Base-by-base conservation (phyloP, 2,797 vertebrate species). In the Pteronotus mesoamericanus region DNA sequence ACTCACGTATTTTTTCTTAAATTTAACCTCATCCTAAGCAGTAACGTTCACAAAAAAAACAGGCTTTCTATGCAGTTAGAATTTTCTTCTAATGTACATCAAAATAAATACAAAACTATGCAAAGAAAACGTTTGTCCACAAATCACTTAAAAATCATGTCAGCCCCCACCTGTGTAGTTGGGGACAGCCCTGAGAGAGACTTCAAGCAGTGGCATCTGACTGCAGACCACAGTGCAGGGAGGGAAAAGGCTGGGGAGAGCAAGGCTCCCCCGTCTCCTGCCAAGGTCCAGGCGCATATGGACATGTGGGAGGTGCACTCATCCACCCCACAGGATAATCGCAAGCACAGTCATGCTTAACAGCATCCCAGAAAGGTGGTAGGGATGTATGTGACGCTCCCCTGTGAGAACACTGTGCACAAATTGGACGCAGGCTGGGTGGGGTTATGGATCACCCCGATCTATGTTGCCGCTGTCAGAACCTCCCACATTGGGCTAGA, bases 21-120 rank as follows among this genome's bases (percentile, higher is more conserved):
- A 84, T 91, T 93, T 91, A 89, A 48, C 80, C 57, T 89, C 14
- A 86, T 71, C 79, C 34, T 89, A 72, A 77, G 61, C 22, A 87
- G 42, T 61, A 82, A 46, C 42, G 51, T 48, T 75, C 64, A 75
- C 26, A 16, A 42, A 42, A 59, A 93, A 66, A 94, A 57, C 39
- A 71, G 37, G 18, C 39, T 89, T 86, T 83, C 59, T 32, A 3
- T 87, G 44, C 39, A 64, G 71, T 74, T 86, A 44, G 37, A 57
- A 51, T 89, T 89, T 82, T 80, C 24, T 94, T 55, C 66, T 82
- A 59, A 15, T 12, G 18, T 39, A 66, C 42, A 5, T 57, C 66
- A 78, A 88, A 92, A 97, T 72, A 72, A 61, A 39, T 78, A 22
- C 10, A 91, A 51, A 94, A 32, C 18, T n/a, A 39, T 32, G 2